phyloP scores from a whole-genome alignment of 2,797 vertebrate genomes.

The Pygocentrus nattereri region DNA sequence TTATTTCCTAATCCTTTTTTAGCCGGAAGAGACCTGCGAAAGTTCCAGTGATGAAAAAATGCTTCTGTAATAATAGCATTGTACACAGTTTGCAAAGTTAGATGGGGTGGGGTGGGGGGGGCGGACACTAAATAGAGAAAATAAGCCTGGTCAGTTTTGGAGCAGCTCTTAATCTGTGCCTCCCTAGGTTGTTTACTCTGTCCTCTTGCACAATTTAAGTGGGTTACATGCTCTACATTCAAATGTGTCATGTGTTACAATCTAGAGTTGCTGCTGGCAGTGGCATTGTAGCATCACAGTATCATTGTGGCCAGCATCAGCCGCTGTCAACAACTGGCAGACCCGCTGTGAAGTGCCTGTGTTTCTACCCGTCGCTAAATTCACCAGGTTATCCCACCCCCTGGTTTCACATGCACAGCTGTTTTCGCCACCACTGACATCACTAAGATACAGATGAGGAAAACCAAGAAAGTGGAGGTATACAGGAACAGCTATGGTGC shows the following conservation, averaged over 20 bases:
- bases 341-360: slow-evolving; percentile 19
- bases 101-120: no score
- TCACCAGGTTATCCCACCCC: not conserved
- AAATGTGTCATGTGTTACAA: slow-evolving; percentile 88
- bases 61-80: slow-evolving; percentile 20
- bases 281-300: slow-evolving; percentile 18
- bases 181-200: slow-evolving; percentile 49
- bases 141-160: slow-evolving; percentile 57
- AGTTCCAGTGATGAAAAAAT: slow-evolving; percentile 37
- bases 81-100: slow-evolving; percentile 58
- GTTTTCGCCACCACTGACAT: slow-evolving; percentile 16
- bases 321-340: slow-evolving; percentile 31
- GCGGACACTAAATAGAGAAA: slow-evolving; percentile 62
- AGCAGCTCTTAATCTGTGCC: slow-evolving; percentile 52
- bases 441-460: slow-evolving; percentile 7
- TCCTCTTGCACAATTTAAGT: slow-evolving; percentile 52
- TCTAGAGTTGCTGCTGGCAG: slow-evolving; percentile 68
- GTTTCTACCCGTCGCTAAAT: slow-evolving; percentile 32
- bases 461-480: slow-evolving; percentile 22
- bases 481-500: slow-evolving; percentile 17
- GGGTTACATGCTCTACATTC: slow-evolving; percentile 89
- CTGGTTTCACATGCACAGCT: not conserved
- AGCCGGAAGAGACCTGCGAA: slow-evolving; percentile 13
- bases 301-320: not conserved
- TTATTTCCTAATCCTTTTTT: slow-evolving; percentile 27